Percentiles rank a stretch among this genome's conserved stretches.
phyloP scores from a whole-genome alignment of 2,113 vertebrate species.

The Malurus alboscapulatus region DNA sequence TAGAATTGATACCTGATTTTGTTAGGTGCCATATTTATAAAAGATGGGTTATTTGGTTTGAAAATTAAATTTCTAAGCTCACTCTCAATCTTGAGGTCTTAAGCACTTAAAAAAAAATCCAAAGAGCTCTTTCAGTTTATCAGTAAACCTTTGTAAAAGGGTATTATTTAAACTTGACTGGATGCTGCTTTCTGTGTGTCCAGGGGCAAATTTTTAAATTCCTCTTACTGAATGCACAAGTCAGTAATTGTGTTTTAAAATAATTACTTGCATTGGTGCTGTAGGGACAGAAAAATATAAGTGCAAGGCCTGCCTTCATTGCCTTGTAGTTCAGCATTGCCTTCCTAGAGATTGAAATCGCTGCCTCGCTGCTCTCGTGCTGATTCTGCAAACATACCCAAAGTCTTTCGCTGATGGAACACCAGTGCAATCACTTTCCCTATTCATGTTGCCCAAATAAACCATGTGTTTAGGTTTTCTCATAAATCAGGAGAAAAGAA shows the following conservation, averaged over 20 bases:
- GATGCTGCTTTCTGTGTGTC: neutral
- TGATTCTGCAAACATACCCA: neutral
- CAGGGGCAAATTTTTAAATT: neutral
- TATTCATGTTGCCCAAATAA: neutral
- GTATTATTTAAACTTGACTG: constrained; percentile 21
- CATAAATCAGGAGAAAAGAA: neutral
- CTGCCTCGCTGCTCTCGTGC: neutral
- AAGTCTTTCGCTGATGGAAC: neutral
- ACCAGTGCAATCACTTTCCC: neutral
- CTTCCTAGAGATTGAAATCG: neutral
- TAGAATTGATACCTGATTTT: neutral
- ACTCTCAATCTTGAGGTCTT: neutral
- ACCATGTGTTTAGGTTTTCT: neutral
- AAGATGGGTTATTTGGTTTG: neutral
- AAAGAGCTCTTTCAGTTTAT: constrained; percentile 10
- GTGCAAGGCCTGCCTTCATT: neutral
- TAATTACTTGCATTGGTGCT: neutral
- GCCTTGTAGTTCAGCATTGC: neutral
- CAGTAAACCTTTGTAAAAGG: constrained; percentile 6
- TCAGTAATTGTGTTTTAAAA: neutral
- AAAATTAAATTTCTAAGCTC: neutral
- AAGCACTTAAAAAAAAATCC: neutral
- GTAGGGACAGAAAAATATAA: neutral
- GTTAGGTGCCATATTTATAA: neutral
- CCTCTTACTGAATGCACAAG: neutral